Base-by-base conservation (phyloP, 2,888 invertebrate genomes). In the Diarsia brunnea region DNA sequence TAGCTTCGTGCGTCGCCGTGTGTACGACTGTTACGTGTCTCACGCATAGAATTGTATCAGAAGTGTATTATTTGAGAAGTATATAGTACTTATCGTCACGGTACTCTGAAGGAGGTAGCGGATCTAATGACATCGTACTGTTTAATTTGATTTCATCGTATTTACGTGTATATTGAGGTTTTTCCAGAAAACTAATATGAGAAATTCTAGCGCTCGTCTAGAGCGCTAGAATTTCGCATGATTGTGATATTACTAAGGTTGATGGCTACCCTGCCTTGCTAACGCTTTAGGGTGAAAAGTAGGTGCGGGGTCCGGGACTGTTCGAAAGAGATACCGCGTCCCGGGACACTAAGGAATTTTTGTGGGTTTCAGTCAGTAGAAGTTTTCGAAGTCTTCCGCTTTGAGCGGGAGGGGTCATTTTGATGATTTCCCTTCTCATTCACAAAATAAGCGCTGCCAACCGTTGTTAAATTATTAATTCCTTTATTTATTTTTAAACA, bases 1-100 rank as follows among this genome's bases (percentile, higher is more conserved):
- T 7, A 38, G 38, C 38, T 38, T 38, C 0, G 8, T 38, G 7
- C 1, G 38, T 38, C 38, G 38, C 8, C 7, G 38, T 38, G 1
- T 38, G 8, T 31, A 45, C 53, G 21, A 11, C 45, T 47, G 55
- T 78, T 73, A 74, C 81, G 69, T 84, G 83, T 16, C 38, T 51
- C 74, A 84, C 84, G 84, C 81, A 77, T 47, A 10, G n/a, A 31
- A 70, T 27, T 12, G 27, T 63, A 73, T 47, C 43, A 55, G 61
- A 70, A 84, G 49, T 73, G 53, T 63, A 69, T 71, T 71, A 63
- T 69, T 82, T 69, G 24, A 38, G 10, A 61, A 38, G 43, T 43
- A n/a, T 63, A n/a, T 14, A 19, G n/a, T 64, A 74, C 24, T 63
- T 65, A 64, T 10, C 24, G 64, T 69, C 69, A 75, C 65, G 55